These are phyloP conservation scores for Cosmorhoe ocellata DNA, from an alignment of 2,888 invertebrate species.

Conservation along the genomic window DNA sequence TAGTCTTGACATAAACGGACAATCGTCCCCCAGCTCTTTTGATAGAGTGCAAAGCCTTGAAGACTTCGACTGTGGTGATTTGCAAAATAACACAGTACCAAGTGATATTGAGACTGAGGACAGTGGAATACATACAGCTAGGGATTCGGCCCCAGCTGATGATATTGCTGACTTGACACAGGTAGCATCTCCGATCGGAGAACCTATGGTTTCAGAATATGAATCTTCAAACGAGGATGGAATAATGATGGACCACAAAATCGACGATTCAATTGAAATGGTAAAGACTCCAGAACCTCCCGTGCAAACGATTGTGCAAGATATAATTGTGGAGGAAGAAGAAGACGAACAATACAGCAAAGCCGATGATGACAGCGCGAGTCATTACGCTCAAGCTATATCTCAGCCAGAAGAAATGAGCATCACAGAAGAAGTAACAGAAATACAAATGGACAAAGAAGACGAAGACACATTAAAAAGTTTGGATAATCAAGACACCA, in stretches of 20 bases:
- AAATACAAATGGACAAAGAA: conserved; percentile 78
- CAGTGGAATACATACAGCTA: conserved; percentile 90
- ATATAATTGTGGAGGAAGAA: conserved; percentile 72
- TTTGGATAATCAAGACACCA: conserved; percentile 79
- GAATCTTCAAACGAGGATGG: conserved; percentile 75
- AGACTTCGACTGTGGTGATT: conserved; percentile 84
- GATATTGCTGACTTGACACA: conserved; percentile 85
- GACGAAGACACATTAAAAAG: conserved; percentile 79
- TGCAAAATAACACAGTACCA: conserved; percentile 80
- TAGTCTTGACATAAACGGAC: conserved; percentile 84
- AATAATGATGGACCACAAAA: conserved; percentile 55
- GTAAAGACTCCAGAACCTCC: conserved; percentile 46
- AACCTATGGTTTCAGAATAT: conserved; percentile 72
- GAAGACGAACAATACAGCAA: conserved; percentile 71
- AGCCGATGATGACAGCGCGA: conserved; percentile 70
- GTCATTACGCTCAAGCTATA: conserved; percentile 70
- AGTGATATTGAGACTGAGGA: conserved; percentile 89
- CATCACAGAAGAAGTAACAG: conserved; percentile 71
- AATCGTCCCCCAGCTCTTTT: conserved; percentile 79
- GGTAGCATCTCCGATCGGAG: conserved; percentile 74
- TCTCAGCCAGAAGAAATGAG: conserved; percentile 74
- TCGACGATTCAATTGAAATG: conserved; percentile 47
- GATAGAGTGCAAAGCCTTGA: conserved; percentile 85
- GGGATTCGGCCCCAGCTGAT: conserved; percentile 89
- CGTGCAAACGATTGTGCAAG: conserved; percentile 55